phyloP scores from a whole-genome alignment of 2,888 invertebrate genomes.

The Epistrophe grossulariae region DNA sequence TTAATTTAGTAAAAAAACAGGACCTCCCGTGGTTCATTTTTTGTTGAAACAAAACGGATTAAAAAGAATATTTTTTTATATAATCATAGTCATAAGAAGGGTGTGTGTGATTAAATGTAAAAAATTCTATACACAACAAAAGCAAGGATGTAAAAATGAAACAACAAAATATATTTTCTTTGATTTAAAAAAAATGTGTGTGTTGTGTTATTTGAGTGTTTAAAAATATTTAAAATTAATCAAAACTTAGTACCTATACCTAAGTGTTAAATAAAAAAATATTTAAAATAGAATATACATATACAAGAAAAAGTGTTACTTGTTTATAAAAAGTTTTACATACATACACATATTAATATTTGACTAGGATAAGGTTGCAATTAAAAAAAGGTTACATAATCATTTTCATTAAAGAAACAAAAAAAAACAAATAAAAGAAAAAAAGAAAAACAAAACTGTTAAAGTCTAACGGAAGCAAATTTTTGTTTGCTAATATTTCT shows the following conservation, averaged over 20 bases:
- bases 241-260: not conserved
- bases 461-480: slow-evolving; percentile 22
- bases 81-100: slow-evolving; percentile 71
- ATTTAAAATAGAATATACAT: not conserved
- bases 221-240: not conserved
- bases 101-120: slow-evolving; percentile 62
- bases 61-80: slow-evolving; percentile 69
- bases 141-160: slow-evolving; percentile 6
- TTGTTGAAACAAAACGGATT: slow-evolving; percentile 27
- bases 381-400: slow-evolving; percentile 63
- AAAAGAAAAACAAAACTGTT: not conserved
- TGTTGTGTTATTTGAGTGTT: slow-evolving; percentile 15
- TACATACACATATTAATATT: slow-evolving; percentile 37
- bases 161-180: not conserved
- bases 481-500: slow-evolving; percentile 14
- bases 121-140: slow-evolving; percentile 6
- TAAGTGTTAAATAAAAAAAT: slow-evolving; percentile 18
- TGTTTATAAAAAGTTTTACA: slow-evolving; percentile 55
- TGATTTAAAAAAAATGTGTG: slow-evolving; percentile 4
- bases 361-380: slow-evolving; percentile 45
- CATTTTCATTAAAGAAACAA: slow-evolving; percentile 31
- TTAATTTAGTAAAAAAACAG: slow-evolving; percentile 18
- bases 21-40: slow-evolving; percentile 28
- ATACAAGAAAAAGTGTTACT: slow-evolving; percentile 46
- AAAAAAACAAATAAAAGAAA: not conserved